Conservation (phyloP, 2,888 invertebrate genomes). For the Nysson spinosus region DNA sequence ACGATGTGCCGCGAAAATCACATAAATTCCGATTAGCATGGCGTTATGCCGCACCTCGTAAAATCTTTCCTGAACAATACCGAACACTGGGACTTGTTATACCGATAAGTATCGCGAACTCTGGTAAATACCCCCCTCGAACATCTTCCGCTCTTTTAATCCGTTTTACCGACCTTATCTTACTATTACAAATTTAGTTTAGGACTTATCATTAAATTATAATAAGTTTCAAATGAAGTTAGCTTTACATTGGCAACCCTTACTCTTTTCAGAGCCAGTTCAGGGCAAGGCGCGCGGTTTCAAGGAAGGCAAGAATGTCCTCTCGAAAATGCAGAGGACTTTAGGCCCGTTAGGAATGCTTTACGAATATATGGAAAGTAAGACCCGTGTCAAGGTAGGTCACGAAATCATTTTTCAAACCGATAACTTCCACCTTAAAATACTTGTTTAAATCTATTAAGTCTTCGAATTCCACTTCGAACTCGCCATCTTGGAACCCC, state of each 20-base stretch:
- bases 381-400: constrained; percentile 82
- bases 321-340: constrained; percentile 79
- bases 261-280: no score
- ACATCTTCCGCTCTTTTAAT: constrained; percentile 9
- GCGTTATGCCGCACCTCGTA: constrained; percentile 35
- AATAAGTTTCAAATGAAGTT: no score
- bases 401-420: not conserved
- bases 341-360: constrained; percentile 83
- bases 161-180: not conserved
- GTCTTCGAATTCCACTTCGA: no score
- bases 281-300: no score
- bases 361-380: constrained; percentile 81
- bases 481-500: no score
- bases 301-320: constrained; percentile 77
- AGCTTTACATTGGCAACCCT: no score
- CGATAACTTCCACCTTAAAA: no score
- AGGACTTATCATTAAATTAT: no score
- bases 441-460: no score
- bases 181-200: no score
- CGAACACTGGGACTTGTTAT: constrained; percentile 34
- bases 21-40: constrained; percentile 66
- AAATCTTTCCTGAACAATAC: constrained; percentile 39
- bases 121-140: constrained; percentile 2
- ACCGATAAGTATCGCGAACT: constrained; percentile 20
- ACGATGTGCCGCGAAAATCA: constrained; percentile 51